Evolutionary conservation across 2,113 vertebrate species (phyloP).

Genomic region (Parus major): DNA sequence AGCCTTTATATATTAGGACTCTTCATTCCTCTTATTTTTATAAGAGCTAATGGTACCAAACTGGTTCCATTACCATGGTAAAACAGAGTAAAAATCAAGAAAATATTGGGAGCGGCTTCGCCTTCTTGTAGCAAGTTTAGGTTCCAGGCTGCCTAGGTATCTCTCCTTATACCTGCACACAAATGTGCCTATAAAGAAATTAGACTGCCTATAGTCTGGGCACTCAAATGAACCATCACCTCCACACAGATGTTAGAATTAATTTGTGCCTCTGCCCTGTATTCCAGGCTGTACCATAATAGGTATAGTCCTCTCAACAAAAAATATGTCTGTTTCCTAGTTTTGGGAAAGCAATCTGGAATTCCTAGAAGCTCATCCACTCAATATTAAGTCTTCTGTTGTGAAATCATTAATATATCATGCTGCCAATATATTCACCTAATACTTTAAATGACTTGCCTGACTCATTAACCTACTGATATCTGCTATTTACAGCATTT

Average conservation of each 20-base stretch:
- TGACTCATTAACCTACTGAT: not conserved
- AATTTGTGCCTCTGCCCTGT: not conserved
- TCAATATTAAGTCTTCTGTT: not conserved
- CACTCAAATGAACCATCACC: not conserved
- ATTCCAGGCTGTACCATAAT: not conserved
- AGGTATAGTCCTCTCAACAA: not conserved
- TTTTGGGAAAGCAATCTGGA: not conserved
- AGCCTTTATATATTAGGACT: not conserved
- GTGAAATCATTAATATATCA: not conserved
- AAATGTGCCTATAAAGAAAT: not conserved
- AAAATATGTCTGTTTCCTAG: not conserved
- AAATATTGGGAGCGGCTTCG: not conserved
- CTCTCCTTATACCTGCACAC: not conserved
- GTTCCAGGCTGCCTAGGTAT: not conserved
- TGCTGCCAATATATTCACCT: not conserved
- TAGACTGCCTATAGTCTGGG: not conserved
- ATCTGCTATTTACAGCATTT: not conserved
- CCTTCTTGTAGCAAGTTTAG: not conserved
- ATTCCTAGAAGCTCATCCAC: not conserved
- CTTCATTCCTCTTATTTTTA: not conserved
- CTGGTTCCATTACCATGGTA: not conserved
- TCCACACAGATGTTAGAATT: not conserved
- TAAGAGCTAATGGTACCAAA: not conserved
- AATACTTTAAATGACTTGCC: not conserved
- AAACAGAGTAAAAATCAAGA: not conserved